These are phyloP conservation scores for Riparia riparia DNA, from an alignment of 2,113 vertebrate species.

Conservation along the genomic window DNA sequence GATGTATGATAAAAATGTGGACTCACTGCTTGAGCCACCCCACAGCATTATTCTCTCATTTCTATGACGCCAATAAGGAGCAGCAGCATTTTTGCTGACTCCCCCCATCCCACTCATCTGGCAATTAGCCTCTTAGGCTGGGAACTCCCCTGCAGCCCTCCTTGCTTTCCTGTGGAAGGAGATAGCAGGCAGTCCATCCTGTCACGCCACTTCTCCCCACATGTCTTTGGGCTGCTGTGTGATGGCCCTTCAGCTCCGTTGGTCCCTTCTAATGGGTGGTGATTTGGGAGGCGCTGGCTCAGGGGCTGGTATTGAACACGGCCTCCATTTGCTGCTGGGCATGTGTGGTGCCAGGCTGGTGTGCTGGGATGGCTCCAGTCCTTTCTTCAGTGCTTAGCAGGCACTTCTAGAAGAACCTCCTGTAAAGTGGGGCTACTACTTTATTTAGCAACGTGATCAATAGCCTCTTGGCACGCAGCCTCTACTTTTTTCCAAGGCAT, in stretches of 20 bases:
- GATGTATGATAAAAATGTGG: not conserved
- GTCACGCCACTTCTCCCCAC: not conserved
- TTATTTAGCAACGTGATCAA: not conserved
- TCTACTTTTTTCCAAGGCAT: not conserved
- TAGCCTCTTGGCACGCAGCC: not conserved
- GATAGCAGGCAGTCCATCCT: not conserved
- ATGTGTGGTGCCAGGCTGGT: rapidly evolving
- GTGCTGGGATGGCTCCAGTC: not conserved
- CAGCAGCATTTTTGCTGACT: not conserved
- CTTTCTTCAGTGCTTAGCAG: not conserved
- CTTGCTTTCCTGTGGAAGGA: not conserved
- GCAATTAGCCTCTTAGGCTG: not conserved
- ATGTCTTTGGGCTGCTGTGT: not conserved
- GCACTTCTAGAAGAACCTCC: not conserved
- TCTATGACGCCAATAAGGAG: not conserved
- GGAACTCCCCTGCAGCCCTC: not conserved
- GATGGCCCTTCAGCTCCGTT: not conserved
- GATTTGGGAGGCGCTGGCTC: not conserved
- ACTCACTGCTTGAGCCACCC: rapidly evolving
- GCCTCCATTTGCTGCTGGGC: not conserved
- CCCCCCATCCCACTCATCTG: not conserved
- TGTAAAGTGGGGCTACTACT: not conserved
- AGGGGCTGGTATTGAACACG: rapidly evolving
- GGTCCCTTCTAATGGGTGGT: rapidly evolving
- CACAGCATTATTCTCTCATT: not conserved